Evolutionary conservation across 53 echinoderm and acorn worm genomes (phyloP).

Genomic region (Echinarachnius parma): DNA sequence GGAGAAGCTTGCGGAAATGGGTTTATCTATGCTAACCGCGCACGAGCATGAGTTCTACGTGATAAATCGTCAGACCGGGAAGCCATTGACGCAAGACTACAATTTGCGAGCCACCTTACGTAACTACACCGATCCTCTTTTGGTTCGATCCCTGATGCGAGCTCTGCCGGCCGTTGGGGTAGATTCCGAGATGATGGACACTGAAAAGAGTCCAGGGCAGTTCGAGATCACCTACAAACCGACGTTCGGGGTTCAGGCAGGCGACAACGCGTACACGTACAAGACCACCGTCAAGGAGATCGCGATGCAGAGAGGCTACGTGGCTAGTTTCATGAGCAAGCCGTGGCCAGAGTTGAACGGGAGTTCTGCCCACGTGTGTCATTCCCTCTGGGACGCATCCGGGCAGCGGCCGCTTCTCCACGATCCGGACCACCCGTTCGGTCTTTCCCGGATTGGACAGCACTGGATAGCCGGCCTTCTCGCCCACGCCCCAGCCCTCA

Average conservation of each 20-base stretch:
- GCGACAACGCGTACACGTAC: conserved; percentile 68
- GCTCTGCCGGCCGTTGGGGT: conserved; percentile 50
- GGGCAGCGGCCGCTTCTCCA: conserved; percentile 45
- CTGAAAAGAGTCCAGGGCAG: conserved; percentile 71
- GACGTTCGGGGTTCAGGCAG: conserved; percentile 64
- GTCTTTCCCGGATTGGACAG: conserved; percentile 51
- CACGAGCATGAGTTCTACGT: conserved; percentile 83
- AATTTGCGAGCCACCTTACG: conserved; percentile 59
- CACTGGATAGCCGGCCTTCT: conserved; percentile 84
- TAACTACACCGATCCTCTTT: conserved; percentile 30
- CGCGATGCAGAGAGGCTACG: conserved; percentile 57
- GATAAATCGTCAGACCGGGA: conserved; percentile 50
- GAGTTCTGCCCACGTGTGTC: conserved; percentile 71
- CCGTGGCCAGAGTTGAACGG: conserved; percentile 63
- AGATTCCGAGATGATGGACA: conserved; percentile 66
- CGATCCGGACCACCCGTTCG: conserved; percentile 34
- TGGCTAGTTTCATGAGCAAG: conserved; percentile 79
- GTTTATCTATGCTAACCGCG: conserved; percentile 64
- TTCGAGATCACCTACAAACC: conserved; percentile 80
- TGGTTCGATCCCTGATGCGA: conserved; percentile 28
- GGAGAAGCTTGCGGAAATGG: conserved; percentile 51
- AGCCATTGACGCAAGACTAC: conserved; percentile 54
- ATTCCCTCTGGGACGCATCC: conserved; percentile 72
- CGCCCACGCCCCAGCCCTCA: conserved; percentile 54
- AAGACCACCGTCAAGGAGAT: conserved; percentile 74